A percentile compares a stretch with the other conserved stretches of the same genome.
These are phyloP conservation scores for Agapornis canus DNA, from an alignment of 2,797 vertebrate genomes.

Conservation along the genomic window DNA sequence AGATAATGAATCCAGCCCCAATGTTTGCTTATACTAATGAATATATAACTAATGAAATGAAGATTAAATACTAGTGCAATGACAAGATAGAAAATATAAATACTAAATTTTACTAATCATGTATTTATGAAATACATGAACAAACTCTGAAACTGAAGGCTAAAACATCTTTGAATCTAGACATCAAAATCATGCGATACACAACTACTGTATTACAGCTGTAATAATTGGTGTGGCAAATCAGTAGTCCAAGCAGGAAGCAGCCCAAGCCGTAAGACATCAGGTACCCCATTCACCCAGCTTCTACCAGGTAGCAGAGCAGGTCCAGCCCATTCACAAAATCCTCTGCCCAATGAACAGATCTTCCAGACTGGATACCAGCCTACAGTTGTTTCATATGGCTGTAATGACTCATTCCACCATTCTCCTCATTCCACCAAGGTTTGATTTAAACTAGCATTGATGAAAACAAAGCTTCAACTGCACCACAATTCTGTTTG, in stretches of 20 bases:
- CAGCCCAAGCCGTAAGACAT: background rate
- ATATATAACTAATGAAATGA: conserved; percentile 25
- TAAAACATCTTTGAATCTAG: background rate
- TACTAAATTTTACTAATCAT: background rate
- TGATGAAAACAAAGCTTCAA: background rate
- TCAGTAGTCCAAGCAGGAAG: background rate
- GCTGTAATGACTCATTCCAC: background rate
- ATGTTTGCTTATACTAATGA: conserved; percentile 9
- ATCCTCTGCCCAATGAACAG: background rate
- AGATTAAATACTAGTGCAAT: conserved; percentile 14
- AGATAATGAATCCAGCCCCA: background rate
- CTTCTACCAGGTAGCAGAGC: background rate
- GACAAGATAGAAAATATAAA: background rate
- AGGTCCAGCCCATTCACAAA: background rate
- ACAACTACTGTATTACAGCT: background rate
- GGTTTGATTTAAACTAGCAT: background rate
- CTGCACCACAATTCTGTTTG: background rate
- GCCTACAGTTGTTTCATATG: background rate
- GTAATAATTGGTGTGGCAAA: background rate
- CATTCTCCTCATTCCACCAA: background rate
- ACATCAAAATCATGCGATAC: background rate
- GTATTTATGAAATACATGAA: background rate
- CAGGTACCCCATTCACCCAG: background rate
- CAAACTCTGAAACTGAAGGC: background rate
- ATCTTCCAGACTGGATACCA: background rate